Evolutionary conservation across 2,888 invertebrate genomes (phyloP).

Genomic region (Mythimna lalbum): DNA sequence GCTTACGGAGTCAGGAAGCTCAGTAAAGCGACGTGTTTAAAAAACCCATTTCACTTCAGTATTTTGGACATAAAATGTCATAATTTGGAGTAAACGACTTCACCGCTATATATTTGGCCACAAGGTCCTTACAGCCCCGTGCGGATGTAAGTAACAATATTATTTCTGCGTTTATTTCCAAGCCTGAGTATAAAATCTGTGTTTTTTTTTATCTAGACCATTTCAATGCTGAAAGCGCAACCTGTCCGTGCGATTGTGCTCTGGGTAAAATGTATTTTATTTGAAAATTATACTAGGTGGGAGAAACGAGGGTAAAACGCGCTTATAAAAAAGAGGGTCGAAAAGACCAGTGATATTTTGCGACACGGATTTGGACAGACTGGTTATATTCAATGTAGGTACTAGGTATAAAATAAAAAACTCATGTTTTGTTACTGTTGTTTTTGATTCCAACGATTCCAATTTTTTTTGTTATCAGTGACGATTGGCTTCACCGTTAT

Average conservation of each 20-base stretch:
- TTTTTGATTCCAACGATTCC: constrained; percentile 12
- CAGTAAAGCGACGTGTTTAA: not conserved
- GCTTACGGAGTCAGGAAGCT: not conserved
- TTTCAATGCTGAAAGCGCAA: constrained; percentile 42
- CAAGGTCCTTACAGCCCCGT: not conserved
- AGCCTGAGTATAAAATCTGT: constrained; percentile 26
- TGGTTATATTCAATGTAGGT: constrained; percentile 32
- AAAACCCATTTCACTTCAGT: constrained; percentile 1
- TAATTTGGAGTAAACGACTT: constrained; percentile 43
- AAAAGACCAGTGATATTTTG: constrained; percentile 36
- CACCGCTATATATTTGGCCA: constrained; percentile 6
- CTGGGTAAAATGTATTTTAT: constrained; percentile 45
- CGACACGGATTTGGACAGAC: constrained; percentile 23
- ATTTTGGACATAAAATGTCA: constrained; percentile 26
- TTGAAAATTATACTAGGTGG: constrained; percentile 48
- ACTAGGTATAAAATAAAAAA: constrained; percentile 23
- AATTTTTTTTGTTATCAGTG: constrained; percentile 11
- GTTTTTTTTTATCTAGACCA: constrained; percentile 29
- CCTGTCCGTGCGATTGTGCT: constrained; percentile 29
- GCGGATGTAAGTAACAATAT: constrained; percentile 25
- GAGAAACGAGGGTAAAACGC: constrained; percentile 15
- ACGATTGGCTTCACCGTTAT: not conserved
- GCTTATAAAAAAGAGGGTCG: constrained; percentile 28
- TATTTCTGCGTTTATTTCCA: constrained; percentile 37
- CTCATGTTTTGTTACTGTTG: not conserved